A percentile compares a stretch with the other conserved stretches of the same genome.
Evolutionary conservation across 35 echinoderm and acorn worm genomes (phyloP).

Genomic region (Apostichopus californicus): DNA sequence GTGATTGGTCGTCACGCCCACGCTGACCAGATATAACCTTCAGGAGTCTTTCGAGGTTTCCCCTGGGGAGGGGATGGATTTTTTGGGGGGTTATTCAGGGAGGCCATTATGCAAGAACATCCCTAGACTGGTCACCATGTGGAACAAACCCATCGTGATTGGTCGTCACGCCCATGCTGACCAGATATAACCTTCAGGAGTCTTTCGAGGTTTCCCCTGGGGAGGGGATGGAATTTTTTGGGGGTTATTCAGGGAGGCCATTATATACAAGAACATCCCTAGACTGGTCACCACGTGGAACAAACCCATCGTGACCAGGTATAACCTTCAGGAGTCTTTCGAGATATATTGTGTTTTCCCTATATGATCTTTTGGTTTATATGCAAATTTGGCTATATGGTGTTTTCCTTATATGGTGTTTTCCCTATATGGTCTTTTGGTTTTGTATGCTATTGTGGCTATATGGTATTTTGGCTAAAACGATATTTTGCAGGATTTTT

Average conservation of each 20-base stretch:
- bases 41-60: neutral
- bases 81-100: constrained; percentile 70
- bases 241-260: constrained; percentile 78
- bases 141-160: constrained; percentile 99
- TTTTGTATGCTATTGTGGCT: too few relatives aligned
- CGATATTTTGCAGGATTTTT: too few relatives aligned
- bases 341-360: too few relatives aligned
- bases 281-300: constrained; percentile 78
- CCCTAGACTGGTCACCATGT: constrained; percentile 74
- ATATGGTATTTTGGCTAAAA: too few relatives aligned
- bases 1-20: constrained; percentile 99
- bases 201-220: too few relatives aligned
- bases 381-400: too few relatives aligned
- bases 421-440: too few relatives aligned
- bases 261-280: constrained; percentile 97
- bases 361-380: too few relatives aligned
- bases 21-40: constrained; percentile 81
- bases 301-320: constrained; percentile 97
- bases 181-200: constrained; percentile 51
- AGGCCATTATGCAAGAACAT: constrained; percentile 98
- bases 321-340: neutral
- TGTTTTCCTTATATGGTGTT: too few relatives aligned
- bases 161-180: constrained; percentile 98
- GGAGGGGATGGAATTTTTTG: too few relatives aligned
- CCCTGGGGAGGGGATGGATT: too few relatives aligned